phyloP scores from a whole-genome alignment of 2,888 invertebrate species.

The Campaea margaritaria region DNA sequence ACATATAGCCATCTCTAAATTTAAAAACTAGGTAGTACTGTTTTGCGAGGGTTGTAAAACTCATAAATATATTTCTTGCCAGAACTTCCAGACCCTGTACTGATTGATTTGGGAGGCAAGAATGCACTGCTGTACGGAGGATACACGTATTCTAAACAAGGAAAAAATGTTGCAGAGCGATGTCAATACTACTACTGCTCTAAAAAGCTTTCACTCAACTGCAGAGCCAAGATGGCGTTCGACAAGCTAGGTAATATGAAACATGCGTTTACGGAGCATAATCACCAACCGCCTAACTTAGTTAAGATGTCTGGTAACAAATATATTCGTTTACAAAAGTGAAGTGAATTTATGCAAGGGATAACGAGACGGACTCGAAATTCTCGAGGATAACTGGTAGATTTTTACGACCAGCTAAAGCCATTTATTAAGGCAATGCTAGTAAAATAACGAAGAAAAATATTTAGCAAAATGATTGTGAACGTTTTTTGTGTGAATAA shows the following conservation, averaged over 20 bases:
- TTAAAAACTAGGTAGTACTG: no score
- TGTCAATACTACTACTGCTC: constrained; percentile 51
- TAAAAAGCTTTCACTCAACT: constrained; percentile 41
- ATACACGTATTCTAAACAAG: constrained; percentile 22
- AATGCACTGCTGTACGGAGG: constrained; percentile 9
- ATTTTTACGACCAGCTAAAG: no score
- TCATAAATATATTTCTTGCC: neutral
- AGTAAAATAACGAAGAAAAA: no score
- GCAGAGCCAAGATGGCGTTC: constrained; percentile 46
- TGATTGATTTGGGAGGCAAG: constrained; percentile 5
- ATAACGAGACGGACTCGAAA: no score
- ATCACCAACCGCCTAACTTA: constrained; percentile 25
- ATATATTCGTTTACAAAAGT: neutral
- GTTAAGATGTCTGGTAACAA: neutral
- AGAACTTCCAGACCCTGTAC: neutral
- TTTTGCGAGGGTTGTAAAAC: no score
- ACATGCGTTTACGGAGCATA: constrained; percentile 15
- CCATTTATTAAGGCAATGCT: no score
- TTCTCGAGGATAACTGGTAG: no score
- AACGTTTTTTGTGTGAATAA: no score
- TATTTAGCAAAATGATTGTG: no score
- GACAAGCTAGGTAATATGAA: constrained; percentile 29
- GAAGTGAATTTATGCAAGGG: no score
- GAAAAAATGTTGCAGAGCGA: neutral
- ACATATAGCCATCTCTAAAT: no score